Conservation (phyloP, 2,113 vertebrate genomes). For the Pituophis catenifer region DNA sequence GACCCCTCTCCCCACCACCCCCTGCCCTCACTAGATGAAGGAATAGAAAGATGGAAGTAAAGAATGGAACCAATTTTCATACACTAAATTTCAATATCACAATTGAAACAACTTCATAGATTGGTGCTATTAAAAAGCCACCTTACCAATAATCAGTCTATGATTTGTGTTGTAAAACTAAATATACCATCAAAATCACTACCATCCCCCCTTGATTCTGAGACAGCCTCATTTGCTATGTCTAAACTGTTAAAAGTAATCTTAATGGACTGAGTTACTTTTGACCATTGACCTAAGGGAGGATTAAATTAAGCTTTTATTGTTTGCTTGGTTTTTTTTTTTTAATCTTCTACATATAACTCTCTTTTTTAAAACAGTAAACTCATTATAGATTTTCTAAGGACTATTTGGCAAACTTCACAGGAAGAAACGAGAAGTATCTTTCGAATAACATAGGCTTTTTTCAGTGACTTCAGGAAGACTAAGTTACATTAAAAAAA, state of each 20-base stretch:
- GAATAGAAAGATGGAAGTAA: background rate
- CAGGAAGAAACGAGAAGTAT: background rate
- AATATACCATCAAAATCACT: background rate
- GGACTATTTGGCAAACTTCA: too few species aligned
- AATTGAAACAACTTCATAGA: background rate
- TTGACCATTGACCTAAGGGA: background rate
- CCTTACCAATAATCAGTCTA: background rate
- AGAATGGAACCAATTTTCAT: background rate
- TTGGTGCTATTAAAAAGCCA: background rate
- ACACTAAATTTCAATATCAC: background rate
- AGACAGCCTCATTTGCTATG: background rate
- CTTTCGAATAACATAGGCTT: background rate
- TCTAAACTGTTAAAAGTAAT: background rate
- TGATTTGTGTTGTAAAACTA: background rate
- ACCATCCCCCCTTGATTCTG: background rate
- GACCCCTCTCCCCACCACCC: background rate
- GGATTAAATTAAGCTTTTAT: background rate
- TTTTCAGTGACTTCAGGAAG: background rate
- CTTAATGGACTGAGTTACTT: background rate
- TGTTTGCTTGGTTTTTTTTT: background rate
- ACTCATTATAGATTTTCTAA: background rate
- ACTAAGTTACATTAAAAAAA: background rate
- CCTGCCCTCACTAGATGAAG: background rate
- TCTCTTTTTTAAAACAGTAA: background rate
- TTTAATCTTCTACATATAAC: background rate